Percentiles rank a stretch among this genome's conserved stretches.
Conservation (phyloP, 2,113 vertebrate genomes). For the Hippocampus mohnikei region DNA sequence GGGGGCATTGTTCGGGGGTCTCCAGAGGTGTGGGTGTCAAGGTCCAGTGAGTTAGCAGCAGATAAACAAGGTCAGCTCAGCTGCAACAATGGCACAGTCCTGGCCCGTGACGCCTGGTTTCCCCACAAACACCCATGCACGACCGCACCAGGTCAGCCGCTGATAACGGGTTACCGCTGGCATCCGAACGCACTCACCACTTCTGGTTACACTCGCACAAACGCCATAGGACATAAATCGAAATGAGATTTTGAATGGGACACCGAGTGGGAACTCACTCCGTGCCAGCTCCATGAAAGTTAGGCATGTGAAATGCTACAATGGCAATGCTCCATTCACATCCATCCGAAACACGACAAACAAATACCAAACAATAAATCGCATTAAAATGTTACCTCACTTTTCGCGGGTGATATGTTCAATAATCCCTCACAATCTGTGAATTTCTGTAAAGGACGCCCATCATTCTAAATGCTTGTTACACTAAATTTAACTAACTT, state of each 20-base stretch:
- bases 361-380: not conserved
- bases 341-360: not conserved
- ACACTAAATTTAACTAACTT: no score
- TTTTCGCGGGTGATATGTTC: no score
- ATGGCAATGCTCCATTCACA: no score
- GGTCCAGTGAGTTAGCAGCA: constrained; percentile 67
- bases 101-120: constrained; percentile 52
- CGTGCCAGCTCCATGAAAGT: no score
- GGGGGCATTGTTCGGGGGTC: not conserved
- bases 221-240: constrained; percentile 5
- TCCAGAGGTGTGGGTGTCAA: constrained; percentile 55
- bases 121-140: constrained; percentile 46
- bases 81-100: constrained; percentile 63
- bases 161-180: constrained; percentile 72
- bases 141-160: constrained; percentile 55
- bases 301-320: no score
- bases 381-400: not conserved
- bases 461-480: no score
- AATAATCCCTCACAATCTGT: no score
- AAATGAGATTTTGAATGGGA: not conserved
- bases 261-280: no score
- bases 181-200: constrained; percentile 42
- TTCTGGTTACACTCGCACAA: not conserved
- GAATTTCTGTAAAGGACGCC: no score
- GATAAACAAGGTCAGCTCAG: constrained; percentile 70